Evolutionary conservation across 2,113 vertebrate genomes (phyloP).

Genomic region (Apteryx owenii): DNA sequence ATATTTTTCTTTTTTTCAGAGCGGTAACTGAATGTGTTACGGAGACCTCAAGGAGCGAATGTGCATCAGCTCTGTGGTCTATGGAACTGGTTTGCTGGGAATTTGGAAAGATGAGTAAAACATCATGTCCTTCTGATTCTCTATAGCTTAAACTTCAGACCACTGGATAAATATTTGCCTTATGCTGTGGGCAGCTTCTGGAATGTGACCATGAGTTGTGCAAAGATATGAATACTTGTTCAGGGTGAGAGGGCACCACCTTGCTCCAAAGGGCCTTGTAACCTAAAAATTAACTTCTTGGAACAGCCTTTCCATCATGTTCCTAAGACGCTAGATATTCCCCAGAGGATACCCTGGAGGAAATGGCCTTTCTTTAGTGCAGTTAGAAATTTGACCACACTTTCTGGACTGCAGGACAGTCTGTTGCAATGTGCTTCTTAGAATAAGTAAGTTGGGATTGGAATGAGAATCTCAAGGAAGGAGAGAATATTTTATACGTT

Average conservation of each 20-base stretch:
- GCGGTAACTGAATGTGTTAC: accelerated
- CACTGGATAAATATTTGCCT: neutral
- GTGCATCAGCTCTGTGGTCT: neutral
- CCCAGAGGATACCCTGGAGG: neutral
- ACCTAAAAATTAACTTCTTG: neutral
- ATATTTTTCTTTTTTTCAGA: neutral
- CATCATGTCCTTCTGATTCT: neutral
- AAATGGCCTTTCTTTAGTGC: neutral
- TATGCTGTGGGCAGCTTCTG: neutral
- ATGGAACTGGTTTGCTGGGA: neutral
- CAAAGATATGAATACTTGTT: neutral
- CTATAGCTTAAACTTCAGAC: neutral
- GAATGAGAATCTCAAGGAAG: neutral
- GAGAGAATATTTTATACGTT: neutral
- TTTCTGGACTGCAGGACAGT: neutral
- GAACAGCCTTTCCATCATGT: neutral
- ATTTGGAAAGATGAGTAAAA: neutral
- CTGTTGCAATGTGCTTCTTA: neutral
- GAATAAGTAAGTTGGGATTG: neutral
- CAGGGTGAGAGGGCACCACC: neutral
- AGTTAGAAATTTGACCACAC: neutral
- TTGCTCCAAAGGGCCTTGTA: neutral
- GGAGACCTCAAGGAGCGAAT: neutral
- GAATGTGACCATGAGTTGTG: neutral
- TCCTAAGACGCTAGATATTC: neutral